phyloP scores from a whole-genome alignment of 2,888 invertebrate species.

The Napeogenes sylphis region DNA sequence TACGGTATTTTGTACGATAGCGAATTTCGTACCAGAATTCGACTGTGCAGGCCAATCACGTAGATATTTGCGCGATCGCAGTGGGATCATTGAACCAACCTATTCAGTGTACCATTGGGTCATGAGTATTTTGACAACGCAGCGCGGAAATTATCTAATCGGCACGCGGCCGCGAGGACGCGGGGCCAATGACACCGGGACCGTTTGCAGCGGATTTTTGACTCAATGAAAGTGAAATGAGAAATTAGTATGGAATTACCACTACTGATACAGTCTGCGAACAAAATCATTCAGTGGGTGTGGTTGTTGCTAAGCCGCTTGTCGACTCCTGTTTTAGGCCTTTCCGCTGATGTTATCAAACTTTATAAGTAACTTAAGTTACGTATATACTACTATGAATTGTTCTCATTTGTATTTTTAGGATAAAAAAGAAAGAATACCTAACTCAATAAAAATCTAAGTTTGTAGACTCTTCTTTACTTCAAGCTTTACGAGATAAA shows the following conservation, averaged over 20 bases:
- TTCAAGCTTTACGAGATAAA: too few relatives aligned
- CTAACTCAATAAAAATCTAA: too few relatives aligned
- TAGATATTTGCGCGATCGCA: slow-evolving; percentile 51
- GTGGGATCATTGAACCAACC: slow-evolving; percentile 60
- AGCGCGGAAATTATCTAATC: slow-evolving; percentile 77
- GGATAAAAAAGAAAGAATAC: too few relatives aligned
- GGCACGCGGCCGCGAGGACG: slow-evolving; percentile 71
- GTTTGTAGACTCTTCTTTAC: too few relatives aligned
- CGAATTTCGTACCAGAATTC: slow-evolving; percentile 42
- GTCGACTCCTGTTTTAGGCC: slow-evolving; percentile 2
- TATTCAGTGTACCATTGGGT: slow-evolving; percentile 76
- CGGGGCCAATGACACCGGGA: slow-evolving; percentile 62
- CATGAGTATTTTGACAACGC: slow-evolving; percentile 77
- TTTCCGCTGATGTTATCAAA: too few relatives aligned
- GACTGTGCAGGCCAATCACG: slow-evolving; percentile 46
- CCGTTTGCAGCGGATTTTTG: slow-evolving; percentile 53
- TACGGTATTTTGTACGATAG: slow-evolving; percentile 54
- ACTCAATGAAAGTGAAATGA: slow-evolving; percentile 72
- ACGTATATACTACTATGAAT: not conserved
- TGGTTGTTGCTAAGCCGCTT: slow-evolving; percentile 32
- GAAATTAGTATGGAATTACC: slow-evolving; percentile 46
- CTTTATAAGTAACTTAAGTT: not conserved
- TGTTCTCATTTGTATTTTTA: too few relatives aligned
- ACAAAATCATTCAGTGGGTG: slow-evolving; percentile 47
- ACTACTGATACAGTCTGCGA: slow-evolving; percentile 40